Conservation (phyloP, 1,140 invertebrate species). For the Leptoteleia sp. region DNA sequence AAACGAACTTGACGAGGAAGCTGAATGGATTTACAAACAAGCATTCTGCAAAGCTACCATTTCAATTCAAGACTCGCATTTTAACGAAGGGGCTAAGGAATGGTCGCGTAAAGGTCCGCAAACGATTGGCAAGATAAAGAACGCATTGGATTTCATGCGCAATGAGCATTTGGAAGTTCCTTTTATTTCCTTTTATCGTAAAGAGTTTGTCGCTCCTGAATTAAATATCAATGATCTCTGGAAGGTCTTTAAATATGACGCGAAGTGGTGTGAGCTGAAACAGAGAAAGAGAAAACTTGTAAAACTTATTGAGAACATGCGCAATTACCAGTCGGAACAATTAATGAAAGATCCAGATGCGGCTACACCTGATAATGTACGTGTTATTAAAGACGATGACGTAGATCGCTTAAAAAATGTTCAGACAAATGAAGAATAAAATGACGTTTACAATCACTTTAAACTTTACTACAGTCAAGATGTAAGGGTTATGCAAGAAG, state of each 20-base stretch:
- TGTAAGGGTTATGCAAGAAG: slow-evolving; percentile 91
- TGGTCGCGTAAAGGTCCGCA: slow-evolving; percentile 83
- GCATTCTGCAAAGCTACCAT: slow-evolving; percentile 93
- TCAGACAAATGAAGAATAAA: slow-evolving; percentile 94
- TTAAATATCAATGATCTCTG: slow-evolving; percentile 97
- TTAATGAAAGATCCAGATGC: slow-evolving; percentile 92
- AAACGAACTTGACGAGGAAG: slow-evolving; percentile 95
- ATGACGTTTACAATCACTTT: slow-evolving; percentile 96
- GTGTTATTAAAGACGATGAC: slow-evolving; percentile 93
- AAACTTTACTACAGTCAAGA: slow-evolving; percentile 95
- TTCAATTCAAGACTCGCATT: slow-evolving; percentile 86
- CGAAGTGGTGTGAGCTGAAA: slow-evolving; percentile 97
- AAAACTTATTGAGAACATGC: slow-evolving; percentile 94
- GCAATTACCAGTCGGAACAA: slow-evolving; percentile 92
- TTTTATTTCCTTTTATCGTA: slow-evolving; percentile 99
- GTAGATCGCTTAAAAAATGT: slow-evolving; percentile 90
- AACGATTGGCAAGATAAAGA: slow-evolving; percentile 93
- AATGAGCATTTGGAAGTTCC: slow-evolving; percentile 97
- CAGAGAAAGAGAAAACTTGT: slow-evolving; percentile 92
- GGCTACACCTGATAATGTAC: slow-evolving; percentile 89
- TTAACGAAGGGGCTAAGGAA: slow-evolving; percentile 82
- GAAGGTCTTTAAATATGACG: slow-evolving; percentile 98
- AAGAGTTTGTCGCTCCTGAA: slow-evolving; percentile 98
- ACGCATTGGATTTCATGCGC: slow-evolving; percentile 97
- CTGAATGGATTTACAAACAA: slow-evolving; percentile 98